Base-by-base conservation (phyloP, 2,113 vertebrate genomes). In the Galeopterus variegatus region DNA sequence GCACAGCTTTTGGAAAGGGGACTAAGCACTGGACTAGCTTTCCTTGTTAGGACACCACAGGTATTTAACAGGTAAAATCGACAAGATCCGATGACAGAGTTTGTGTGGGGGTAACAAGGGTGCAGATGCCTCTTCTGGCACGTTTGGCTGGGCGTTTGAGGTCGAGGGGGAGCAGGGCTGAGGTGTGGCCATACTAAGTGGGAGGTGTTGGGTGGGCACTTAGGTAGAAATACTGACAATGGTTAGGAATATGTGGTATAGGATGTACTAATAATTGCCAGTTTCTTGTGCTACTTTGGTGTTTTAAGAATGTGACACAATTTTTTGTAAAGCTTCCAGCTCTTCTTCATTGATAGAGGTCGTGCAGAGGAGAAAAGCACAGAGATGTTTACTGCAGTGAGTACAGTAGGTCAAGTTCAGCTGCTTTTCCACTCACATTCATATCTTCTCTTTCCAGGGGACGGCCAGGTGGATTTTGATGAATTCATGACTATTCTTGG, bases 401-500 rank as follows among this genome's bases (percentile, higher is more conserved):
- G 48, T 2, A 17, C 24, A 6, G 1, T 9, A 62, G 23, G 73
- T 88, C 80, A 76, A 33, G 1, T 89, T 85, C n/a, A 87, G 31
- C n/a, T 83, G 13, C 5, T 65, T 72, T 62, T 31, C 36, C 76
- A 64, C 56, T 96, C 36, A 69, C 2, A n/a, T 54, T 86, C 67
- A 1, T 75, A 79, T 56, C 80, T 94, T 96, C 85, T 98, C 95
- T 3, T 98, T 98, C 15, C 98, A 99, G 99, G 99, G 95, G 99
- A 99, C 15, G 99, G 99, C 86, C 99, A 99, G 96, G 99, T 99
- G 82, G 99, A 99, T 97, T 99, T 99, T 92, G 99, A 99, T 45
- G 99, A 99, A 98, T 99, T 99, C 98, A 99, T 99, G 99, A 99
- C 99, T 31, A 99, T 99, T 97, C 99, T 99, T 69, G 99, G 99